Base-by-base conservation (phyloP, 2,797 vertebrate genomes). In the Macropodus opercularis region DNA sequence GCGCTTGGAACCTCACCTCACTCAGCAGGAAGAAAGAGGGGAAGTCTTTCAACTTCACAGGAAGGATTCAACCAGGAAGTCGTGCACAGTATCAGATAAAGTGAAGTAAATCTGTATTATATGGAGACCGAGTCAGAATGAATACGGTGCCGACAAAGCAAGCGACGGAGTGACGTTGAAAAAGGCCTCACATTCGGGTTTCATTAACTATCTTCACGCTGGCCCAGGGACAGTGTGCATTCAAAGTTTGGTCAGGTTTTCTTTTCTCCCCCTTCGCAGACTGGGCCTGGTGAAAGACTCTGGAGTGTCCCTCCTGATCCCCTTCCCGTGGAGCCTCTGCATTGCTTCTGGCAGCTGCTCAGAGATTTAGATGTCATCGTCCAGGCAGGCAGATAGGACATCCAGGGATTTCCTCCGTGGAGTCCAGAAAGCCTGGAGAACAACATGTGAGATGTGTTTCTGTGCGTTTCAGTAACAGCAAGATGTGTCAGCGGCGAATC, bases 311-410 rank as follows among this genome's bases (percentile, higher is more conserved):
- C 64, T 82, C 67, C 63, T 41, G 63, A 77, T 80, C 79, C 74
- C 53, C 64, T 66, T 78, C 54, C 68, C 56, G 68, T 63, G 65
- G 71, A 81, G 80, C 80, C 69, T 58, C 32, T 78, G 84, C 83
- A 67, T 85, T 85, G 87, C 84, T 86, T 84, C 80, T 84, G 86
- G 85, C 79, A 91, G 90, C 89, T 91, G 90, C 87, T 81, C 69
- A 35, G 85, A 82, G 87, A 91, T 90, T 89, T 89, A 90, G 89
- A 90, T 87, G 83, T 92, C 89, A 91, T 91, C 82, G 88, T 91
- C 92, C 89, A 91, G 86, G 72, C 77, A 79, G 83, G 84, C 84
- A 84, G 84, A 84, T 75, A 85, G 86, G 77, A 90, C 87, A 89
- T 84, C 60, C 69, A 85, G 85, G 81, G 65, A 48, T 84, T 86